These are phyloP conservation scores for Ancistrus triradiatus DNA, from an alignment of 2,113 vertebrate species.

Conservation along the genomic window DNA sequence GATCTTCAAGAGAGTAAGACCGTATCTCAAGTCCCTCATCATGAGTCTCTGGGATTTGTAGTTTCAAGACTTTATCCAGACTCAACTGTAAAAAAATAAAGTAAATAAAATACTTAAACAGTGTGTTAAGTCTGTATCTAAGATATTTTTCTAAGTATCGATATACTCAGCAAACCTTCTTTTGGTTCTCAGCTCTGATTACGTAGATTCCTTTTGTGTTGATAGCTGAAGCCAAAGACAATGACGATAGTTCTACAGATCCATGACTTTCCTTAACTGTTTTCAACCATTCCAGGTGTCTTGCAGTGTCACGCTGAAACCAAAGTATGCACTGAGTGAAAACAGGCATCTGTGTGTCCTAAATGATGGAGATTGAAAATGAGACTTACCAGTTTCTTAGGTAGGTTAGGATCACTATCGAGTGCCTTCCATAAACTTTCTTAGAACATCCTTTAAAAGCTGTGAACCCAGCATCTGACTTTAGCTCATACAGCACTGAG, in stretches of 20 bases:
- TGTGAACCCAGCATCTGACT: slow-evolving; percentile 61
- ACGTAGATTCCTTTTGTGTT: slow-evolving; percentile 83
- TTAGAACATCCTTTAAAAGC: slow-evolving; percentile 69
- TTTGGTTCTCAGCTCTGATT: slow-evolving; percentile 65
- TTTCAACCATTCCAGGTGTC: slow-evolving; percentile 88
- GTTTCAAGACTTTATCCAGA: slow-evolving; percentile 68
- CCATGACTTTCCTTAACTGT: slow-evolving; percentile 94
- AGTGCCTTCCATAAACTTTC: slow-evolving; percentile 89
- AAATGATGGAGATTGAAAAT: not conserved
- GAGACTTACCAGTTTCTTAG: slow-evolving; percentile 79
- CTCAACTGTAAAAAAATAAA: slow-evolving; percentile 66
- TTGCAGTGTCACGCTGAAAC: slow-evolving; percentile 80
- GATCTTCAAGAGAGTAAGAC: slow-evolving; percentile 78
- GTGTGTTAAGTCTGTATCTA: too few species aligned
- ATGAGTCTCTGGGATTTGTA: slow-evolving; percentile 71
- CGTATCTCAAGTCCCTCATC: slow-evolving; percentile 53
- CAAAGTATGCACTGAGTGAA: not conserved
- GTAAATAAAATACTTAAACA: too few species aligned
- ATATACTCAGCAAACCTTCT: slow-evolving; percentile 56
- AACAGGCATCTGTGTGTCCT: not conserved
- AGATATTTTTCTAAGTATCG: too few species aligned
- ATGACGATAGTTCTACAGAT: slow-evolving; percentile 88
- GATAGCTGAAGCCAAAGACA: slow-evolving; percentile 87
- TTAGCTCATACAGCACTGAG: slow-evolving; percentile 81
- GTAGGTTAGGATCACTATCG: slow-evolving; percentile 79